Evolutionary conservation across 2,797 vertebrate species (phyloP), one percentile per base, ranked within the genome.

Genomic region (Chrysolophus pictus): DNA sequence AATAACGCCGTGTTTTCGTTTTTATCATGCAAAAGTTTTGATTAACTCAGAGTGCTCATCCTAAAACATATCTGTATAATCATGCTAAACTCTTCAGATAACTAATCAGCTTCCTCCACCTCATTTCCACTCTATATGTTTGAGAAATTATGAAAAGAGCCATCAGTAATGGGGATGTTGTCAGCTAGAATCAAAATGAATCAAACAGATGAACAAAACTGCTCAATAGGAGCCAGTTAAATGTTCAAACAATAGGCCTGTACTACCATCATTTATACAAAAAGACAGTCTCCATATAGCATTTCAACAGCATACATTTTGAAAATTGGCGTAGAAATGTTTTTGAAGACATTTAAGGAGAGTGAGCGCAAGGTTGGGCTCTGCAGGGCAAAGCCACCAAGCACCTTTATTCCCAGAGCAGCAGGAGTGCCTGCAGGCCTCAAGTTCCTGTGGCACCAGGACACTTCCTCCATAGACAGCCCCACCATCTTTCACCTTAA

Each of bases 91-190:
- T 95, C 91, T 56, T 92, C 35, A 93, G 95, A 97, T 97, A 97
- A 97, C 96, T 97, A 96, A 97, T 97, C 97, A 97, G 90, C 93
- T 96, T 93, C 81, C 91, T 96, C 91, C 78, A 90, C 90, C 51
- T 90, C 91, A 84, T 96, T 92, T 93, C 91, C 68, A 92, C 92
- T 94, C 84, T 92, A 70, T 94, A 95, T 86, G 87, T 96, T 97
- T 98, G 97, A 98, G 96, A 97, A 97, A 98, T 97, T 96, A 96
- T 96, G 84, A 96, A 97, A 97, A 96, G 96, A 97, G 94, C 92
- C 94, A 90, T 95, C 93, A 93, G 96, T 97, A 97, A 97, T 91
- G 82, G 86, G 91, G 94, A 97, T 19, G 91, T 92, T 97, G 97
- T 98, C 97, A 97, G 96, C 84, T 96, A 96, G 91, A 97, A 97